A percentile compares a stretch with the other conserved stretches of the same genome.
Conservation (phyloP, 1,140 invertebrate genomes). For the Heliconius congener region DNA sequence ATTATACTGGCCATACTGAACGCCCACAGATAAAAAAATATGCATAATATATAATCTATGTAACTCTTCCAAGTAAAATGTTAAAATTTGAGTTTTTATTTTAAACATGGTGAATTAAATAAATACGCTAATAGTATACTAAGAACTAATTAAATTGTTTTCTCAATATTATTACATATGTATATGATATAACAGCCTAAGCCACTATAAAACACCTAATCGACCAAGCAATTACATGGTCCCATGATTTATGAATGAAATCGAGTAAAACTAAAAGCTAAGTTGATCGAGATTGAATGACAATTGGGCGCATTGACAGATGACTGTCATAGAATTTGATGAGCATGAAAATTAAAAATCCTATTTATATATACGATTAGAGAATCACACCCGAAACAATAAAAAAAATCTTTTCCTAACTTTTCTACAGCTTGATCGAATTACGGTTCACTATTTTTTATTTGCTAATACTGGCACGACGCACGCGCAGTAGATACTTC, state of each 20-base stretch:
- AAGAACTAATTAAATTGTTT: neutral
- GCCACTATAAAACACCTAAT: neutral
- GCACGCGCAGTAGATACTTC: constrained; percentile 80
- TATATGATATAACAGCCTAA: neutral
- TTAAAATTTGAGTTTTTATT: neutral
- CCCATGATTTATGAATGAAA: constrained; percentile 27
- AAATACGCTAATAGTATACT: neutral
- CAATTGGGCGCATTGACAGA: constrained; percentile 34
- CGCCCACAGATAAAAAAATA: neutral
- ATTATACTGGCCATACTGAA: neutral
- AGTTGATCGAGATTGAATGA: constrained; percentile 16
- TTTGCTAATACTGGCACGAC: constrained; percentile 76
- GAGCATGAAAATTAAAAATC: constrained; percentile 69
- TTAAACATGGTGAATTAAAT: neutral
- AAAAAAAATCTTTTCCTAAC: constrained; percentile 45
- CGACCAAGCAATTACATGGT: constrained; percentile 12
- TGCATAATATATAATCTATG: neutral
- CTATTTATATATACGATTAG: constrained; percentile 52
- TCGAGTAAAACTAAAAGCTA: constrained; percentile 17
- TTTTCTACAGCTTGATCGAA: constrained; percentile 48
- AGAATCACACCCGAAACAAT: constrained; percentile 46
- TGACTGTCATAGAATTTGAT: constrained; percentile 54
- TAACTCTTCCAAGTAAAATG: neutral
- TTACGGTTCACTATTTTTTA: constrained; percentile 63
- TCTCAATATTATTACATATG: neutral